A percentile compares a stretch with the other conserved stretches of the same genome.
These are phyloP conservation scores for Terrapene triunguis DNA, from an alignment of 2,113 vertebrate genomes.

Conservation along the genomic window DNA sequence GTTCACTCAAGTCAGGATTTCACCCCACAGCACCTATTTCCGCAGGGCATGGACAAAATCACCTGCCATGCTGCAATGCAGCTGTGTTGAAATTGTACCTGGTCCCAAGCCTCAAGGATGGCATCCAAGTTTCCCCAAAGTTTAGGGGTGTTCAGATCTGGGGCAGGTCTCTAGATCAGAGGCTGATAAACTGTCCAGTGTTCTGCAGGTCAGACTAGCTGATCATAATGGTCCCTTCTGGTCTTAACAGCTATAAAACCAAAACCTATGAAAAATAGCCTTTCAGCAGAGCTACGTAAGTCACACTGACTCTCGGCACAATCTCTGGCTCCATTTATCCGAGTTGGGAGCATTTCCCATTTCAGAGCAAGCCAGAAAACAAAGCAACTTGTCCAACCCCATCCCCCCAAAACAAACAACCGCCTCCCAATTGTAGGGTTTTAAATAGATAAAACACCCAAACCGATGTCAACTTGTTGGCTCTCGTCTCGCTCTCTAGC, in stretches of 20 bases:
- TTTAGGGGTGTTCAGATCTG: not conserved
- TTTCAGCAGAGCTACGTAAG: not conserved
- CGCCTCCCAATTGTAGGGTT: no score
- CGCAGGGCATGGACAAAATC: not conserved
- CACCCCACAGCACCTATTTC: not conserved
- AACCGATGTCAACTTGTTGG: not conserved
- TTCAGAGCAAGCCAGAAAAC: not conserved
- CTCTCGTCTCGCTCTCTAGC: not conserved
- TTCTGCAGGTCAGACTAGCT: not conserved
- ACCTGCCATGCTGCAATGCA: not conserved
- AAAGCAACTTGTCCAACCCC: not conserved
- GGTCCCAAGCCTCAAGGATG: not conserved
- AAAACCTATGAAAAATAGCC: not conserved
- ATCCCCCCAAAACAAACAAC: not conserved
- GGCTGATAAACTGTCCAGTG: not conserved
- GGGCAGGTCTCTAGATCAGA: not conserved
- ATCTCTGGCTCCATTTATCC: not conserved
- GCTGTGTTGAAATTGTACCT: not conserved
- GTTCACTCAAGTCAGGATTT: not conserved
- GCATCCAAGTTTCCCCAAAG: not conserved
- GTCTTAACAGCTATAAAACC: not conserved
- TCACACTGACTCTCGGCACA: not conserved
- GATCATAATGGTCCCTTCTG: not conserved
- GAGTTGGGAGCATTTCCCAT: not conserved
- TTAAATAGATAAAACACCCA: no score